Percentiles rank a stretch among this genome's conserved stretches.
Conservation (phyloP, 2,888 invertebrate species). For the Brachyptera putata region DNA sequence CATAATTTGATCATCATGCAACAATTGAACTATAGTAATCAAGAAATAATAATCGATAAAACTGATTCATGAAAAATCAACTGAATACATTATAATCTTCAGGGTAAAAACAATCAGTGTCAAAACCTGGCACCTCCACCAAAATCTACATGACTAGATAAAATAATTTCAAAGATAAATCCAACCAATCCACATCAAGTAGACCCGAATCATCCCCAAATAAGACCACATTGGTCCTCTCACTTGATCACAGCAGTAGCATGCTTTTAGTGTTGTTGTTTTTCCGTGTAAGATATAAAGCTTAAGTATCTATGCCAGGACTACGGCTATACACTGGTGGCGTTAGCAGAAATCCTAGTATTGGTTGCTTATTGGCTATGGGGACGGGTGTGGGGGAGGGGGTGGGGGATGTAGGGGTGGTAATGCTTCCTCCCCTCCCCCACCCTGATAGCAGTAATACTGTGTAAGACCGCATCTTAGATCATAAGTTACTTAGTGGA, state of each 20-base stretch:
- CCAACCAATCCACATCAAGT: too few species aligned
- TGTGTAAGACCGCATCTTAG: slow-evolving; percentile 19
- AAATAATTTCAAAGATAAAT: too few species aligned
- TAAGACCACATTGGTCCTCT: too few species aligned
- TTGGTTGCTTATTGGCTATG: slow-evolving; percentile 30
- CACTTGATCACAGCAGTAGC: background rate
- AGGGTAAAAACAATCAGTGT: too few species aligned
- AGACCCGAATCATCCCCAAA: too few species aligned
- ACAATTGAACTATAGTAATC: too few species aligned
- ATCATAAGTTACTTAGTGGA: slow-evolving; percentile 19
- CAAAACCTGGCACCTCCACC: too few species aligned
- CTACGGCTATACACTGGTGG: background rate
- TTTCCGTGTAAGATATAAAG: slow-evolving; percentile 23
- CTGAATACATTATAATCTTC: too few species aligned
- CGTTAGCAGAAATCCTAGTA: slow-evolving; percentile 26
- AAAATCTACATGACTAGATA: too few species aligned
- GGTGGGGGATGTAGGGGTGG: background rate
- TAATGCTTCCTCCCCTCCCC: background rate
- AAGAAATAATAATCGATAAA: too few species aligned
- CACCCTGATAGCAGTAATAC: slow-evolving; percentile 8
- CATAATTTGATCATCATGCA: too few species aligned
- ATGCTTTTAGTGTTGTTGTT: slow-evolving; percentile 19
- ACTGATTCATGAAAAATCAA: too few species aligned
- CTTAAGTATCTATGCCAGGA: slow-evolving; percentile 17
- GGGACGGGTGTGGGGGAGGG: background rate